These are phyloP conservation scores for Rhabdomys dilectus DNA, from an alignment of 2,113 vertebrate species.

Conservation along the genomic window DNA sequence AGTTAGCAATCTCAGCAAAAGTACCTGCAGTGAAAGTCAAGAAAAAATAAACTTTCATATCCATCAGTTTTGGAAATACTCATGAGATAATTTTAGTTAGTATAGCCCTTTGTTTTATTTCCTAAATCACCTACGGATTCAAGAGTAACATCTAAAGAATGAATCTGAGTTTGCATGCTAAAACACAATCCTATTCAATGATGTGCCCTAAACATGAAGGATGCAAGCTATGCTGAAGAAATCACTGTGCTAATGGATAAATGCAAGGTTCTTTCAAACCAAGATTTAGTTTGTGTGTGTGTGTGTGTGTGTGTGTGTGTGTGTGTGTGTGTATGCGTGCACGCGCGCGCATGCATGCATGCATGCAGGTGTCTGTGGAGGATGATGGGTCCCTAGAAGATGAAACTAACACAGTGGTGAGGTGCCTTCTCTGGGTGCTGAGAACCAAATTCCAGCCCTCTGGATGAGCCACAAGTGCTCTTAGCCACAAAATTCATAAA, in stretches of 20 bases:
- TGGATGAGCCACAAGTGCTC: not conserved
- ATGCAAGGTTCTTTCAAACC: not conserved
- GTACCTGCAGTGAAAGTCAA: slow-evolving; percentile 69
- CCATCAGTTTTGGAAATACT: slow-evolving; percentile 55
- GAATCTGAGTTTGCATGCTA: not conserved
- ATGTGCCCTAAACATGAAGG: not conserved
- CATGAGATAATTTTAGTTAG: slow-evolving; percentile 70
- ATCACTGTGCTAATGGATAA: not conserved
- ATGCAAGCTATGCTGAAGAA: not conserved
- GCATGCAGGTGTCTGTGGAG: not conserved
- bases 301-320: not conserved
- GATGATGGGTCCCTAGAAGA: not conserved
- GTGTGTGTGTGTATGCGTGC: no score
- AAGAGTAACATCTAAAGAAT: slow-evolving; percentile 77
- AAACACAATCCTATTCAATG: slow-evolving; percentile 24
- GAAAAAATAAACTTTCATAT: slow-evolving; percentile 78
- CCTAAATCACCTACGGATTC: slow-evolving; percentile 73
- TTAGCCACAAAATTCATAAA: not conserved
- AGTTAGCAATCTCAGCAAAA: slow-evolving; percentile 60
- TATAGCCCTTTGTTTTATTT: not conserved
- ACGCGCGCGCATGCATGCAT: accelerated
- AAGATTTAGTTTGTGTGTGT: not conserved
- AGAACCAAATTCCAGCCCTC: not conserved
- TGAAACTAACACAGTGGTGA: no score
- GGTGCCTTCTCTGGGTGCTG: not conserved